These are phyloP conservation scores for Reticulitermes lucifugus DNA, from an alignment of 2,888 invertebrate species.

Conservation along the genomic window DNA sequence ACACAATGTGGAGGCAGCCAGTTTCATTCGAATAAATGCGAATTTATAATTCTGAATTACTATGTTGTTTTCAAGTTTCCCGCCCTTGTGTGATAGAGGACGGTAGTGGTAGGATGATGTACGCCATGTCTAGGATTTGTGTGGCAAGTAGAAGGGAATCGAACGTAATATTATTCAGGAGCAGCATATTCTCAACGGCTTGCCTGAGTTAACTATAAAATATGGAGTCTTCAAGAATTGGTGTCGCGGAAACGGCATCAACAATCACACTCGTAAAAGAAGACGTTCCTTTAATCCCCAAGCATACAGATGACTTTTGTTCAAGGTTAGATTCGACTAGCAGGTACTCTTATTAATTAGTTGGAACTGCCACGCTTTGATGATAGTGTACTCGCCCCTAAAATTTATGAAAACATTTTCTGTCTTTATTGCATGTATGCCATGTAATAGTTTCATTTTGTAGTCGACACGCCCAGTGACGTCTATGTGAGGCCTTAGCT, in stretches of 20 bases:
- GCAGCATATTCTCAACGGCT: too few species aligned
- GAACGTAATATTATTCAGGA: neutral
- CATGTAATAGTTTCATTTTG: too few species aligned
- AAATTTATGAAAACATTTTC: too few species aligned
- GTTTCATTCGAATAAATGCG: too few species aligned
- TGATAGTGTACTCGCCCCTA: too few species aligned
- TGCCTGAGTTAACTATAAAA: neutral
- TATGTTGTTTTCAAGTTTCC: neutral
- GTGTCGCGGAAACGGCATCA: slow-evolving; percentile 57
- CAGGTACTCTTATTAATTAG: neutral
- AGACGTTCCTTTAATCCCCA: slow-evolving; percentile 77
- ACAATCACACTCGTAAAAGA: slow-evolving; percentile 68
- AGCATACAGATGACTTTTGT: slow-evolving; percentile 66
- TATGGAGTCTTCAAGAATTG: slow-evolving; percentile 50
- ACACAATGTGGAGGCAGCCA: too few species aligned
- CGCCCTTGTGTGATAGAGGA: neutral
- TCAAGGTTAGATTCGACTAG: slow-evolving; percentile 63
- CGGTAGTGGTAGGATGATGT: neutral
- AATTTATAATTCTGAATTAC: too few species aligned
- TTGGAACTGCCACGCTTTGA: too few species aligned
- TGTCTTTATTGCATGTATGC: too few species aligned
- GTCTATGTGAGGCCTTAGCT: too few species aligned
- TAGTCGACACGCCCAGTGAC: too few species aligned
- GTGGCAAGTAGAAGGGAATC: neutral
- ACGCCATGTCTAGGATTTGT: neutral